Base-by-base conservation (phyloP, 2,888 invertebrate species). In the Acanthococcus lagerstroemiae region DNA sequence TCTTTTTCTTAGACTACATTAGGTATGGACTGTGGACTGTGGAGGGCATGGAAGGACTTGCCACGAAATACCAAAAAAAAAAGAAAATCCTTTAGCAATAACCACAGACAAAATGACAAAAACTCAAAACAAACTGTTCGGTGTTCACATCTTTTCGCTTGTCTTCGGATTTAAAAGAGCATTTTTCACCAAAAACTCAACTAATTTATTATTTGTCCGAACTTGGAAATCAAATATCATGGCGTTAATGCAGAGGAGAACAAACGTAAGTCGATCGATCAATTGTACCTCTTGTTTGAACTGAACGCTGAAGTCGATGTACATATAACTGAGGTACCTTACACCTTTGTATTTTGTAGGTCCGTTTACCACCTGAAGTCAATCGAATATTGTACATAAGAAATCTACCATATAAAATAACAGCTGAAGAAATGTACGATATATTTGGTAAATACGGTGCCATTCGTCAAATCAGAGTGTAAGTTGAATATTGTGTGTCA, bases 401-500 rank as follows among this genome's bases (percentile, higher is more conserved):
- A 74, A 99, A 99, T 79, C 80, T 99, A 68, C 99, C 99, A 0
- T 99, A 97, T 75, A 99, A 99, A 82, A 99, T 99, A 72, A 96
- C 96, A 57, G 94, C 92, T 5, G 99, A 99, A 78, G 99, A 99
- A 84, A 99, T 99, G 97, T 99, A 99, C 76, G 99, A 99, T 78
- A 99, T 99, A 70, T 99, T 99, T 82, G 99, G 99, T 19, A 99
- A 99, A 81, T 99, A 97, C 79, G 99, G 99, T 72, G 97, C 99
- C 3, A 97, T 99, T 70, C 80, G 99, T 72, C 99, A 99, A 79
- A 99, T 99, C 69, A 81, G 99, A 79, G 92, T 96, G 94, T 94
- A 83, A 85, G 90, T 82, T 6, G n/a, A 54, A 6, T 50, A n/a
- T 50, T 12, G 50, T 15, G 37, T 37, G 7, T 37, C 15, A 37